Percentiles rank a stretch among this genome's conserved stretches.
Evolutionary conservation across 2,113 vertebrate genomes (phyloP).

Genomic region (Hoplias malabaricus): DNA sequence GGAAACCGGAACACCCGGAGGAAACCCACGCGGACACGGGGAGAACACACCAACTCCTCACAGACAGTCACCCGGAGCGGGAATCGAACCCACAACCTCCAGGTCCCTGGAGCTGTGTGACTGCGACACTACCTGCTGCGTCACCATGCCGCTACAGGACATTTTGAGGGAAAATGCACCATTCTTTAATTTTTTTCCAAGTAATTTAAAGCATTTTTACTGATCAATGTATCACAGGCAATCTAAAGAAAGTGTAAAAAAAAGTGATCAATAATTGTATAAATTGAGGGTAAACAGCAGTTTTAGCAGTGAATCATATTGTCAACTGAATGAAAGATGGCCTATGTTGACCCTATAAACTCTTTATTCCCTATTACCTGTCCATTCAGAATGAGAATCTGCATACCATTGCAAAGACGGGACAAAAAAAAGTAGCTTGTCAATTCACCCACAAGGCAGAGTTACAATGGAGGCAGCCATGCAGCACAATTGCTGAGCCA

Average conservation of each 20-base stretch:
- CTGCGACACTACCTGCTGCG: too few relatives aligned
- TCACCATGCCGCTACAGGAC: too few relatives aligned
- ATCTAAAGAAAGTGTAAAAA: too few relatives aligned
- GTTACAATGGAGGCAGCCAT: slow-evolving; percentile 71
- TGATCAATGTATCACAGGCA: neutral
- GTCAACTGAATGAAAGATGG: neutral
- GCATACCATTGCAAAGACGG: slow-evolving; percentile 50
- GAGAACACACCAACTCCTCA: too few relatives aligned
- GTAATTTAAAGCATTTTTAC: neutral
- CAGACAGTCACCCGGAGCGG: too few relatives aligned
- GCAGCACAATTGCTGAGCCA: slow-evolving; percentile 77
- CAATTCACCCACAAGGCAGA: slow-evolving; percentile 58
- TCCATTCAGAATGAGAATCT: slow-evolving; percentile 33
- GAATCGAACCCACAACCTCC: too few relatives aligned
- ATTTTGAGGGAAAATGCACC: too few relatives aligned
- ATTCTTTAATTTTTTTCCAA: too few relatives aligned
- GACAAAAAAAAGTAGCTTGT: slow-evolving; percentile 47
- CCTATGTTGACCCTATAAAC: neutral
- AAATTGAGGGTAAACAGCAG: neutral
- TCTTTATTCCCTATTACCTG: slow-evolving; percentile 13
- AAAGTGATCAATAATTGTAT: too few relatives aligned
- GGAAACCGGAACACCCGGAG: too few relatives aligned
- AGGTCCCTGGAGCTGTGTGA: too few relatives aligned
- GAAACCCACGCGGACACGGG: too few relatives aligned
- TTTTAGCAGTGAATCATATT: neutral